Conservation (phyloP, 2,797 vertebrate genomes). For the Parauchenoglanis punctatus region DNA sequence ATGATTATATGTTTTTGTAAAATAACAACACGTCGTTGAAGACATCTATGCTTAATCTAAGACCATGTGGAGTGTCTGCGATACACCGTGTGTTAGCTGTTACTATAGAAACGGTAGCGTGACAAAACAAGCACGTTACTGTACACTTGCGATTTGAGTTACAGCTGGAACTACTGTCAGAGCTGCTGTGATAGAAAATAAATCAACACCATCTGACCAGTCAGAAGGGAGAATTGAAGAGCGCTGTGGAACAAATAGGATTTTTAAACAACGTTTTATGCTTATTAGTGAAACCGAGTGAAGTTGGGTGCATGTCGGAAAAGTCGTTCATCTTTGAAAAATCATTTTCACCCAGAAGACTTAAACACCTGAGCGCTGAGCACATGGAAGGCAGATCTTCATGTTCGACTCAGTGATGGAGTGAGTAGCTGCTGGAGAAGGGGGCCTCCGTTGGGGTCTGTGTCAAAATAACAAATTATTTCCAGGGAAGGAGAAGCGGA, state of each 20-base stretch:
- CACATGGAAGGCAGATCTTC: slow-evolving; percentile 4
- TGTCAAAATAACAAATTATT: slow-evolving; percentile 25
- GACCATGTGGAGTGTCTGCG: no score
- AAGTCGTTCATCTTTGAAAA: neutral
- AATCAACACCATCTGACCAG: neutral
- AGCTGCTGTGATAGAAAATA: neutral
- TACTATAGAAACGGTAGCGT: neutral
- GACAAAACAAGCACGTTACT: neutral
- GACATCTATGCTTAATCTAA: no score
- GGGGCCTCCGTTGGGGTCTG: neutral
- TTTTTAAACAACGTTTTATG: neutral
- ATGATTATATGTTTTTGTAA: neutral
- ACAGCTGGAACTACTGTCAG: neutral
- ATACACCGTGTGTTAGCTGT: neutral
- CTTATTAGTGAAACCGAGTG: neutral
- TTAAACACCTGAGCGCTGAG: neutral
- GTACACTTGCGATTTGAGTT: neutral
- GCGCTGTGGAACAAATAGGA: neutral
- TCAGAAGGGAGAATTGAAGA: neutral
- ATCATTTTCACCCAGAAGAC: neutral
- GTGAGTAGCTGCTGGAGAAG: neutral
- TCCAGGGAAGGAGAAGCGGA: neutral
- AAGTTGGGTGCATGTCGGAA: no score
- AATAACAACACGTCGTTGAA: neutral
- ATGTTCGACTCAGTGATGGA: neutral